Base-by-base conservation (phyloP, 2,888 invertebrate genomes). In the Ceraclea dissimilis region DNA sequence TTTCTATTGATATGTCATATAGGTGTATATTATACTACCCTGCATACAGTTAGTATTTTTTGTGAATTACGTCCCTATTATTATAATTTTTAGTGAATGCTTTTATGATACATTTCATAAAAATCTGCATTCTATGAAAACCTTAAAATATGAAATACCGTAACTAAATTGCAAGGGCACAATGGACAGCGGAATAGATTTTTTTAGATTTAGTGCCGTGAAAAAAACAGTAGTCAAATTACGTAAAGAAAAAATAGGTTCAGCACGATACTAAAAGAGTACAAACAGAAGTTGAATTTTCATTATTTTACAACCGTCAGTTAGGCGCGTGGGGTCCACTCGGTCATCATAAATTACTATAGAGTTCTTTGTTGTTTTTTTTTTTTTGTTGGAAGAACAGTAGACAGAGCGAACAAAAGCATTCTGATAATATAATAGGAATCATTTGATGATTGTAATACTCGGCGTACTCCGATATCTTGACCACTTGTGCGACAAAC, bases 111-210 rank as follows among this genome's bases (percentile, higher is more conserved):
- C 13, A 39, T 39, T 16, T 39, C 13, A 52, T 51, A 55, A 58
- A 56, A 60, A 54, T 58, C 54, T 60, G 58, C 60, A 60, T 53
- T 60, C 52, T 57, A 53, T 47, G 34, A 10, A 26, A 50, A 52
- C 52, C 44, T 49, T 43, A 48, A 46, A 57, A 57, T 52, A 34
- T 48, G 49, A 58, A 54, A 54, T 51, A 51, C 51, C 47, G 33
- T 49, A 21, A 34, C 34, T 21, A 54, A 58, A 55, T 51, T 50
- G 49, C 20, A 19, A 26, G 43, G 34, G 47, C 16, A 58, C 51
- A 58, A 58, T 58, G 51, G 51, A 48, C 51, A 54, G 50, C 47
- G 50, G 53, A 50, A 57, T 51, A 43, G 57, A 50, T 54, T 58
- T 58, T 58, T 47, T 51, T 51, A 17, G 48, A 48, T 50, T 49